Percentiles rank a stretch among this genome's conserved stretches.
Evolutionary conservation across 92 coral and sea anemone species (phyloP).

Genomic region (Montipora capitata): DNA sequence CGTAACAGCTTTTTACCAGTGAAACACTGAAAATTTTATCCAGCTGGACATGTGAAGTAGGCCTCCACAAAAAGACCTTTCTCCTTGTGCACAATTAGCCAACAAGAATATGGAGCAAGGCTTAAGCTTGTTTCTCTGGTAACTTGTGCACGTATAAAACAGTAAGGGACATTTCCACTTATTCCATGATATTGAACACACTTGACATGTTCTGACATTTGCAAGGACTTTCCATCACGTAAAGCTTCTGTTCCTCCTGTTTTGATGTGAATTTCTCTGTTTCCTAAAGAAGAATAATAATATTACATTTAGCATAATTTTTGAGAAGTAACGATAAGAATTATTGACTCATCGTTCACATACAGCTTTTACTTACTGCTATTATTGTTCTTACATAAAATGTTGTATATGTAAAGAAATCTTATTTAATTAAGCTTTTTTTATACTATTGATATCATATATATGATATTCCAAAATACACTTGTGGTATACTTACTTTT

Average conservation of each 20-base stretch:
- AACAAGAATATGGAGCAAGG: conserved; percentile 9
- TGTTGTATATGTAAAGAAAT: too few species aligned
- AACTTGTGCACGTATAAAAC: conserved; percentile 24
- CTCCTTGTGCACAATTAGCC: conserved; percentile 27
- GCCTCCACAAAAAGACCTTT: conserved; percentile 11
- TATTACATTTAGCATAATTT: too few species aligned
- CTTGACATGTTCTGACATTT: conserved; percentile 37
- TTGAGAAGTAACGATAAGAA: too few species aligned
- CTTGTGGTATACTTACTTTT: too few species aligned
- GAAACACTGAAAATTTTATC: conserved; percentile 12
- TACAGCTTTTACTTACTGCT: too few species aligned
- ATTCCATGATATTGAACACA: conserved; percentile 19
- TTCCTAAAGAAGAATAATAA: background rate
- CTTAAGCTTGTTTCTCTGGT: conserved; percentile 8
- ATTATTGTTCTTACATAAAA: too few species aligned
- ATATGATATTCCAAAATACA: too few species aligned
- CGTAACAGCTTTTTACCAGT: too few species aligned
- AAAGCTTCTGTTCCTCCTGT: conserved; percentile 32
- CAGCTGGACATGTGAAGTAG: conserved; percentile 38
- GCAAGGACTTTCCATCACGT: conserved; percentile 46
- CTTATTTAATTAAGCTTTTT: too few species aligned
- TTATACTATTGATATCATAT: too few species aligned
- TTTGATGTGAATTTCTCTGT: conserved; percentile 5
- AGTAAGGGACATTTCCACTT: conserved; percentile 38
- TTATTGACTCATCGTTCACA: too few species aligned